Conservation (phyloP, 2,888 invertebrate genomes). For the Dysmachus trigonus region DNA sequence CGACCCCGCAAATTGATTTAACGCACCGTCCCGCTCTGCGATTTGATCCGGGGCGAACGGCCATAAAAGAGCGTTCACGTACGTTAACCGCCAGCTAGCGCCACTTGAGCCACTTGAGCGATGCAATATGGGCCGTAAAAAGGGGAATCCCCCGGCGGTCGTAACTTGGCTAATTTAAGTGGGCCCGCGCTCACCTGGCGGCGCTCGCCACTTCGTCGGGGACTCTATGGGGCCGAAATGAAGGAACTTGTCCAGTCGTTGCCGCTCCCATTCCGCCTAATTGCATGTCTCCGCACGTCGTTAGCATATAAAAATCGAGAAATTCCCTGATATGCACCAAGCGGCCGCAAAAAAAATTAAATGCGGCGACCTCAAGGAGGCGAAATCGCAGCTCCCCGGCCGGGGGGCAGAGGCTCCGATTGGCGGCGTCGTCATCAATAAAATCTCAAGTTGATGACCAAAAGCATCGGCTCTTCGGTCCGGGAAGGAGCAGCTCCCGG, state of each 20-base stretch:
- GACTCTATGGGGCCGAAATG: not conserved
- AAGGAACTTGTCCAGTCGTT: not conserved
- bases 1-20: not conserved
- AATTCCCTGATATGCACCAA: not conserved
- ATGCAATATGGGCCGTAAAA: not conserved
- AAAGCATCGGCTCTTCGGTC: not conserved
- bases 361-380: not conserved
- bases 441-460: slow-evolving; percentile 37
- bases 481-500: not conserved
- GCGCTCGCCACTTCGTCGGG: not conserved
- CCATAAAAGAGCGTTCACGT: not conserved
- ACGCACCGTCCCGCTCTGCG: not conserved
- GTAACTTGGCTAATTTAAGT: not conserved
- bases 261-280: not conserved
- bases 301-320: slow-evolving; percentile 36
- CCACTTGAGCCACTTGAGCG: not conserved
- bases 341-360: not conserved
- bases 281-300: slow-evolving; percentile 24
- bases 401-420: slow-evolving; percentile 10
- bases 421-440: slow-evolving; percentile 16
- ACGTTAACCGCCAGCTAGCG: not conserved
- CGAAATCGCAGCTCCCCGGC: not conserved
- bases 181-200: not conserved
- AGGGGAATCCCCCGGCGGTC: not conserved
- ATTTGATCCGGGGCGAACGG: not conserved